phyloP scores from a whole-genome alignment of 2,797 vertebrate genomes.

The Eutrigla gurnardus region DNA sequence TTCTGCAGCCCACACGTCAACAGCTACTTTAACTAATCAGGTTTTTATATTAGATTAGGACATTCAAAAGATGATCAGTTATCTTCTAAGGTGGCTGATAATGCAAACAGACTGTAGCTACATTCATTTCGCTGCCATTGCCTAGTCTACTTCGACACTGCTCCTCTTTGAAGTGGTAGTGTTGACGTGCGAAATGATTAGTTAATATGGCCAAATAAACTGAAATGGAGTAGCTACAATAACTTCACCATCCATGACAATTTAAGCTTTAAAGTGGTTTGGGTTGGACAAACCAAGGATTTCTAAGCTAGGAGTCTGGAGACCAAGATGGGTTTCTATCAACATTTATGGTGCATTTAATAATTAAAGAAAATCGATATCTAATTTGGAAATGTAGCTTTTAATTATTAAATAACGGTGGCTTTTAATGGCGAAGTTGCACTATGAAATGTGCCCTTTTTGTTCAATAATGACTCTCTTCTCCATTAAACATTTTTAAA shows the following conservation, averaged over 20 bases:
- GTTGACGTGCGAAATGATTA: background rate
- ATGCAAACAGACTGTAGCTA: background rate
- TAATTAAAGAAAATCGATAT: background rate
- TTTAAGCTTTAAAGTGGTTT: background rate
- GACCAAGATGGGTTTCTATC: background rate
- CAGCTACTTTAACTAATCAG: conserved; percentile 30
- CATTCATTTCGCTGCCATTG: background rate
- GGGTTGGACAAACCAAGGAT: background rate
- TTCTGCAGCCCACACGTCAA: conserved; percentile 8
- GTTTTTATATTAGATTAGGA: conserved; percentile 42
- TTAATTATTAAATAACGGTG: background rate
- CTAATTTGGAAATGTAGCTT: background rate
- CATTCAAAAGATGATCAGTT: conserved; percentile 21
- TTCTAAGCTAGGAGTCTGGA: background rate
- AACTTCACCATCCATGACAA: background rate
- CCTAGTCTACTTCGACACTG: background rate
- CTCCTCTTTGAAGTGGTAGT: background rate
- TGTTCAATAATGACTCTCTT: background rate
- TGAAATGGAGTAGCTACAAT: background rate
- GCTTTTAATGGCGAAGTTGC: background rate
- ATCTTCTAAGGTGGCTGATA: background rate
- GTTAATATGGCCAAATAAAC: conserved; percentile 5
- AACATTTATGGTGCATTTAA: background rate
- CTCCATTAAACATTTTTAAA: background rate
- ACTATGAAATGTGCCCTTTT: background rate